phyloP scores from a whole-genome alignment of 2,797 vertebrate genomes.

The Hypotaenidia okinawae region DNA sequence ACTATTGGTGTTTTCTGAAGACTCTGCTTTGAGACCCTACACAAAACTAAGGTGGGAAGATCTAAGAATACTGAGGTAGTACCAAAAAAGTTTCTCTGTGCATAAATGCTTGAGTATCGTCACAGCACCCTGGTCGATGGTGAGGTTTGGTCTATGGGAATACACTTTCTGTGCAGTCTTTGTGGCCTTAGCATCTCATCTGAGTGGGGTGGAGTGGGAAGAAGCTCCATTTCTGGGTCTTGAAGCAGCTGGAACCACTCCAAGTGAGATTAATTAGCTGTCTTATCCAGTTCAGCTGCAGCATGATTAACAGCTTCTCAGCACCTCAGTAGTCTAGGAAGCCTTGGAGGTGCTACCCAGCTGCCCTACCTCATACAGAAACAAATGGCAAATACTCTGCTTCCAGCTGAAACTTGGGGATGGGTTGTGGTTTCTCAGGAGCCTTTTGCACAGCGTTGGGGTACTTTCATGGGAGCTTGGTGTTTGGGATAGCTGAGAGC shows the following conservation, averaged over 20 bases:
- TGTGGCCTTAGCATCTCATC: not conserved
- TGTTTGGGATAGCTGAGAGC: not conserved
- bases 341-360: not conserved
- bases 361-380: not conserved
- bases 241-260: not conserved
- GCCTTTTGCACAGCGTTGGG: accelerated
- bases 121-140: not conserved
- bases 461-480: not conserved
- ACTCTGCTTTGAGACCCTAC: not conserved
- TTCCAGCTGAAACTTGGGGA: not conserved
- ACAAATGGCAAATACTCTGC: not conserved
- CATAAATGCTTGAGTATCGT: not conserved
- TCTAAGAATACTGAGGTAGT: not conserved
- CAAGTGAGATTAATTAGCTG: not conserved
- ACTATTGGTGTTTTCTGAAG: not conserved
- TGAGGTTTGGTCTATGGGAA: not conserved
- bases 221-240: not conserved
- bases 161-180: not conserved
- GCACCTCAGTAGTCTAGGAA: not conserved
- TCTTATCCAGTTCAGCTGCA: accelerated
- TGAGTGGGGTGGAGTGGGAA: not conserved
- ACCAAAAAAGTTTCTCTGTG: accelerated
- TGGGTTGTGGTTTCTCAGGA: not conserved
- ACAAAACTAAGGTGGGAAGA: not conserved
- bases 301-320: not conserved